Percentiles rank a stretch among this genome's conserved stretches.
These are phyloP conservation scores for Horisme vitalbata DNA, from an alignment of 2,888 invertebrate species.

Conservation along the genomic window DNA sequence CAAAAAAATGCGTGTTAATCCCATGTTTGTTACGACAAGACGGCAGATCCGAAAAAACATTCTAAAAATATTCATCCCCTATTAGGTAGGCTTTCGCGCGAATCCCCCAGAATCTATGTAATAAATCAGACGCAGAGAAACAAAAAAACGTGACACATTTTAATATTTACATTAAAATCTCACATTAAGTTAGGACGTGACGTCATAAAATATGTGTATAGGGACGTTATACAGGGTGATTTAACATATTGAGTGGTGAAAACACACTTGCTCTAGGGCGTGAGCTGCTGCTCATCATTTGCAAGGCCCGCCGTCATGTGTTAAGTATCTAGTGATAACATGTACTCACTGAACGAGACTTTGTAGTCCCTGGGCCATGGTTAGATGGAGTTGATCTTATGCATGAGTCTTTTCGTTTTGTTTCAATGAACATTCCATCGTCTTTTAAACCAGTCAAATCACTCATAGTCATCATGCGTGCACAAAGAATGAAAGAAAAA, in stretches of 20 bases:
- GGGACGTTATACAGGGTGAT: not conserved
- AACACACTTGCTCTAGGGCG: no score
- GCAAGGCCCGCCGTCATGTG: not conserved
- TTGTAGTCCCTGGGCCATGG: no score
- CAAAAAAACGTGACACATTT: slow-evolving; percentile 27
- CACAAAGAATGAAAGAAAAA: no score
- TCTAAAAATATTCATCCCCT: slow-evolving; percentile 30
- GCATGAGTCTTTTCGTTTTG: no score
- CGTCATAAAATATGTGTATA: slow-evolving; percentile 49
- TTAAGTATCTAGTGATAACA: no score
- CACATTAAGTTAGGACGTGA: slow-evolving; percentile 62
- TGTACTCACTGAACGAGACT: no score
- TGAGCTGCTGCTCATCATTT: no score
- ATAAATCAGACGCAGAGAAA: slow-evolving; percentile 29
- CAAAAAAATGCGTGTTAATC: slow-evolving; percentile 16
- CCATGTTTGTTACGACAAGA: slow-evolving; percentile 8
- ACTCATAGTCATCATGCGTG: no score
- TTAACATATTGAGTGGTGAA: no score
- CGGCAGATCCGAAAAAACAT: slow-evolving; percentile 18
- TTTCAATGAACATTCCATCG: no score
- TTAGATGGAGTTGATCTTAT: no score
- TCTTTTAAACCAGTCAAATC: no score
- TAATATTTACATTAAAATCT: slow-evolving; percentile 47
- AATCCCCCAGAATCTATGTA: slow-evolving; percentile 28
- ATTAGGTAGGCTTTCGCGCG: slow-evolving; percentile 28